A percentile compares a stretch with the other conserved stretches of the same genome.
These are phyloP conservation scores for Sinodicranocentrus sp. DNA, from an alignment of 2,888 invertebrate genomes.

Conservation along the genomic window DNA sequence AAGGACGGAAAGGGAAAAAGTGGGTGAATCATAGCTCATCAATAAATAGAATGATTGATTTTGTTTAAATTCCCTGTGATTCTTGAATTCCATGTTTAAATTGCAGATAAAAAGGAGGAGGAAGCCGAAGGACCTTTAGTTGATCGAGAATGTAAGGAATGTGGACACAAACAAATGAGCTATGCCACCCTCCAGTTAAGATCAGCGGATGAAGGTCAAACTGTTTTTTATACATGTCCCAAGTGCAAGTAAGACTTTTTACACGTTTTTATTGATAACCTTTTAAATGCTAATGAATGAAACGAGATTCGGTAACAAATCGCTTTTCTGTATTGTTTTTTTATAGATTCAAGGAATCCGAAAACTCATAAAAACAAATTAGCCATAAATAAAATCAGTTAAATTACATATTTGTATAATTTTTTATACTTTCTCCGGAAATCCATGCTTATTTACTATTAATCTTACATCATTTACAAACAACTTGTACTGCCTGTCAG, in stretches of 20 bases:
- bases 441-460: too few species aligned
- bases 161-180: conserved; percentile 94
- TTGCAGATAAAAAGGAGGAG: conserved; percentile 77
- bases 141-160: conserved; percentile 90
- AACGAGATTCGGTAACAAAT: conserved; percentile 76
- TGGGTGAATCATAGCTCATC: too few species aligned
- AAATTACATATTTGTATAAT: too few species aligned
- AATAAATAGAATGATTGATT: too few species aligned
- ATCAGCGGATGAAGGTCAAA: conserved; percentile 99
- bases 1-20: conserved; percentile 38
- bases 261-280: conserved; percentile 2
- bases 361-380: conserved; percentile 82
- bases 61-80: too few species aligned
- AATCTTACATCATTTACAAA: too few species aligned
- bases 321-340: conserved; percentile 3
- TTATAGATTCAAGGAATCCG: conserved; percentile 85
- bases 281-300: conserved; percentile 71
- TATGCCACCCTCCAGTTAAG: conserved; percentile 96
- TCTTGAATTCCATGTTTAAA: neutral
- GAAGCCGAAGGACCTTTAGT: conserved; percentile 88
- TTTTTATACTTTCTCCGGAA: too few species aligned
- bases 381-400: too few species aligned
- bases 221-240: conserved; percentile 97
- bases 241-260: conserved; percentile 88
- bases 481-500: too few species aligned